A percentile compares a stretch with the other conserved stretches of the same genome.
These are phyloP conservation scores for Heliconius ethilla DNA, from an alignment of 2,888 invertebrate species.

Conservation along the genomic window DNA sequence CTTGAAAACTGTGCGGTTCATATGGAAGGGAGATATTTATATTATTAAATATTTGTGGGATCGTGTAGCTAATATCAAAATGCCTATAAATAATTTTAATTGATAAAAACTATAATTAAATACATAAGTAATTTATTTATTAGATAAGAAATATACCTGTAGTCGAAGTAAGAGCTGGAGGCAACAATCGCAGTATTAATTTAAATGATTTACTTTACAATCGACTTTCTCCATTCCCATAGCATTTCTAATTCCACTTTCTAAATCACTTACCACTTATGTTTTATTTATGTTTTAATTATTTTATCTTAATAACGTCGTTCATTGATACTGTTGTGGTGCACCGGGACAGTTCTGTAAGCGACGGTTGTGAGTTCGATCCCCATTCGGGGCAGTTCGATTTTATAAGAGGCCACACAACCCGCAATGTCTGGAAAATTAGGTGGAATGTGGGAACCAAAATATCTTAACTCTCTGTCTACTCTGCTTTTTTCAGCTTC, in stretches of 20 bases:
- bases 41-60: no score
- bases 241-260: slow-evolving; percentile 13
- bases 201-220: slow-evolving; percentile 11
- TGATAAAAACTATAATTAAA: background rate
- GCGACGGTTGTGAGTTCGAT: background rate
- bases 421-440: no score
- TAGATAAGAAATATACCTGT: background rate
- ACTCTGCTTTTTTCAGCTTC: no score
- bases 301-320: background rate
- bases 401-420: no score
- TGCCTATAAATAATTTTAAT: no score
- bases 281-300: background rate
- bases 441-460: no score
- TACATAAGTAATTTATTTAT: background rate
- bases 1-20: no score
- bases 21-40: no score
- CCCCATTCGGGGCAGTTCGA: background rate
- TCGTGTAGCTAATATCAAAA: background rate
- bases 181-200: background rate
- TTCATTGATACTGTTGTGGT: background rate
- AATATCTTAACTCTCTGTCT: no score
- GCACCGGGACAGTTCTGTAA: no score
- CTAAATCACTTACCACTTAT: slow-evolving; percentile 3
- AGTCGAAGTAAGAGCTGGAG: background rate
- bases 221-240: slow-evolving; percentile 10